Base-by-base conservation (phyloP, 1,140 invertebrate species). In the Diploscapter pachys region DNA sequence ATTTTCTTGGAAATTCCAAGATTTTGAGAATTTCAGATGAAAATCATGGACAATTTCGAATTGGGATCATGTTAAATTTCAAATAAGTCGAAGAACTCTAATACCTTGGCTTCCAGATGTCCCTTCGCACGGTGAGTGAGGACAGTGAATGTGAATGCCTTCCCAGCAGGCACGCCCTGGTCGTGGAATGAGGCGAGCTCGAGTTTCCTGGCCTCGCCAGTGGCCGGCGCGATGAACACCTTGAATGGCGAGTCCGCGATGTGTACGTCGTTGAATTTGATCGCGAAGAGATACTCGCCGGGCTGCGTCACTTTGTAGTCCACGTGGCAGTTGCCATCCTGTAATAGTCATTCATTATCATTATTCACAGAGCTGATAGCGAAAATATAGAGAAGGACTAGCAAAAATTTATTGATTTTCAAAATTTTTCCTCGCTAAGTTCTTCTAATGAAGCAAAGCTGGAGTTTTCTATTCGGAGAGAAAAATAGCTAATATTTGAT, bases 261-360 rank as follows among this genome's bases (percentile, higher is more conserved):
- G 88, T 97, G 94, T 84, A 95, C 92, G 86, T 98, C 95, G 87
- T 98, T 97, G 90, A 98, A 99, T 88, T 97, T 97, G 75, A 93
- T 90, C 67, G 95, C 95, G 78, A 98, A 92, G 79, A 94, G 90
- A 87, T 99, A 99, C 89, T 98, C 96, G 82, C 95, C 88, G 66
- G 87, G 85, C 49, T 75, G 61, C 9, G 72, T 56, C 3, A 81
- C 80, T 49, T 76, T 81, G 72, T 81, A 81, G 54, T 78, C 71
- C 4, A 81, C 80, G 57, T 78, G 76, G 55, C 80, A 81, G 55
- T 79, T 81, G 5, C 80, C 80, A 57, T 81, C 80, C 56, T 71
- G 51, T 65, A 31, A 9, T 9, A 49, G 6, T 65, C 8, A 9
- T 13, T 65, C 51, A 65, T 8, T 65, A 31, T 31, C 31, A 50